These are phyloP conservation scores for Diplazon laetatorius DNA, from an alignment of 2,888 invertebrate species.

Conservation along the genomic window DNA sequence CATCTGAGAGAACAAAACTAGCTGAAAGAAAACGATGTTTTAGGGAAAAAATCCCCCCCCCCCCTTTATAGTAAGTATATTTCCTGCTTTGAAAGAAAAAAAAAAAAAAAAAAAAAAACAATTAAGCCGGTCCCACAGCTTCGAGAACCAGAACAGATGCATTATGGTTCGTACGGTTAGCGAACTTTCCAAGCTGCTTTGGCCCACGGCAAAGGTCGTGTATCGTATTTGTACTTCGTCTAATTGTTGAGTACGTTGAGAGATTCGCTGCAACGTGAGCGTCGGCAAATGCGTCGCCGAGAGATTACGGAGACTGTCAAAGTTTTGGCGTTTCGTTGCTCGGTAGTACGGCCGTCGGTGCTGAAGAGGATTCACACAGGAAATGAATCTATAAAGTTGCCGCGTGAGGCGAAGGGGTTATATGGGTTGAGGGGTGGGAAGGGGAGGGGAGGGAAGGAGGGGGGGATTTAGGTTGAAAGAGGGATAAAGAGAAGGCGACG, in stretches of 20 bases:
- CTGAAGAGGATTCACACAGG: conserved; percentile 23
- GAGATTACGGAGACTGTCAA: conserved; percentile 23
- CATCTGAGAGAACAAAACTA: no score
- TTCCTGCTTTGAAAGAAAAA: neutral
- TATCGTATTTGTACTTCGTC: conserved; percentile 27
- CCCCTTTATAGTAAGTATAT: neutral
- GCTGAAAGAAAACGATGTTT: no score
- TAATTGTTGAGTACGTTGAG: conserved; percentile 33
- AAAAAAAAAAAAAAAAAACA: no score
- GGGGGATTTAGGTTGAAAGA: no score
- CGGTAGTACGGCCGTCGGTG: conserved; percentile 5
- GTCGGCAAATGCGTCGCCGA: conserved; percentile 7
- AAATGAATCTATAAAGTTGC: conserved; percentile 43
- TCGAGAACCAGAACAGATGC: neutral
- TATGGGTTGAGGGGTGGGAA: no score
- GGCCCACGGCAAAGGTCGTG: neutral
- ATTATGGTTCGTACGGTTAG: neutral
- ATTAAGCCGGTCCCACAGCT: no score
- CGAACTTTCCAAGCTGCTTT: conserved; percentile 1
- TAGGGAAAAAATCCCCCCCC: no score
- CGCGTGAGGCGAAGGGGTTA: conserved; percentile 19
- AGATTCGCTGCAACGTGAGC: conserved; percentile 19
- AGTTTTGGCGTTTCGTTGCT: conserved; percentile 38
- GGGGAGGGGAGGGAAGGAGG: neutral
- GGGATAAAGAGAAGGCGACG: conserved; percentile 28